Percentiles rank a stretch among this genome's conserved stretches.
These are phyloP conservation scores for Sapayoa aenigma DNA, from an alignment of 2,113 vertebrate species.

Conservation along the genomic window DNA sequence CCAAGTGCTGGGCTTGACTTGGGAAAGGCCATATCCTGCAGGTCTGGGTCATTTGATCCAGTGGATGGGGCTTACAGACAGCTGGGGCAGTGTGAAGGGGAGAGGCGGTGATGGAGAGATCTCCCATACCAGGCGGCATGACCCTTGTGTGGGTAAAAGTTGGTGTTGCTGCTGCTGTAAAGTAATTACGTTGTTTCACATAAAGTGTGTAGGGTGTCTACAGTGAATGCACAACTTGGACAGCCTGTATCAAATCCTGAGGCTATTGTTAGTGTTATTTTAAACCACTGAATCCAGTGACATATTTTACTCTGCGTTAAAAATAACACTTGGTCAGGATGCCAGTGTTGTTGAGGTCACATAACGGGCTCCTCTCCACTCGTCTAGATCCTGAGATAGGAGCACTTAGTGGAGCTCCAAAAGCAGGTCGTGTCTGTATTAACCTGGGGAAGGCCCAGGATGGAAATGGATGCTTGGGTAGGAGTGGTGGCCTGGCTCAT, in stretches of 20 bases:
- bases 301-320: neutral
- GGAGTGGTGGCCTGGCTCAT: accelerated
- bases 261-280: neutral
- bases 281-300: neutral
- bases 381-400: neutral
- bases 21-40: accelerated
- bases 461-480: neutral
- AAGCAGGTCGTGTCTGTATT: accelerated
- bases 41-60: neutral
- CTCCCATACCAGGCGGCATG: accelerated
- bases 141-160: neutral
- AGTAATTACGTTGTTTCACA: neutral
- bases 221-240: neutral
- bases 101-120: neutral
- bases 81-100: neutral
- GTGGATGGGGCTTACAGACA: neutral
- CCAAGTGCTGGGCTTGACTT: neutral
- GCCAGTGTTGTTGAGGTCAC: neutral
- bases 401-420: neutral
- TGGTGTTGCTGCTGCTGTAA: too few relatives aligned
- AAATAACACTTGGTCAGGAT: neutral
- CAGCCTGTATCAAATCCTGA: neutral
- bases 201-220: neutral
- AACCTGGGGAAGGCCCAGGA: neutral
- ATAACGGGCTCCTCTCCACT: neutral